Base-by-base conservation (phyloP, 2,113 vertebrate species). In the Daphoenositta chrysoptera region DNA sequence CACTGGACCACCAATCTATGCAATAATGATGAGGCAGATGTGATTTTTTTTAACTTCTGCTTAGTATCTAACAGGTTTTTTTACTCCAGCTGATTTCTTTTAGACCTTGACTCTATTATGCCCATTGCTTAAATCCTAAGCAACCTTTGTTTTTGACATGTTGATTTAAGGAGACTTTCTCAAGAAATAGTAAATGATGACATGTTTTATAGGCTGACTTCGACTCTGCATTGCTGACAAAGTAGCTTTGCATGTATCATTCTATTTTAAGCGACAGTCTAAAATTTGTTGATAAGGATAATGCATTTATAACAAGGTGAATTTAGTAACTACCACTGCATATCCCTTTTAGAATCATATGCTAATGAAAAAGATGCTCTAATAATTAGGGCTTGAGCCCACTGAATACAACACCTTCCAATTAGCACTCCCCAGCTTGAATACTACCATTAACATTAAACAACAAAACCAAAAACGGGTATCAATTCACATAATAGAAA, bases 401-500 rank as follows among this genome's bases (percentile, higher is more conserved):
- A 95, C 73, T 83, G 97, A 98, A 98, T 97, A 96, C 97, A 97
- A 96, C 98, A 98, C 98, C 98, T 98, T 98, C 97, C 98, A 99
- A 98, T 99, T 98, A 99, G 97, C 98, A 97, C 98, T 97, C 96
- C 96, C 69, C 96, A 98, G 97, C 97, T 97, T 97, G 98, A 97
- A 97, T 97, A 94, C 96, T 89, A 97, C 97, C 86, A 97, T 98
- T 98, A 98, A 97, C 96, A 97, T 98, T 98, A 97, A 98, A 98
- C 97, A 97, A 97, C 98, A 97, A 98, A 98, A 97, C 18, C 79
- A 97, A 98, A 98, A 98, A 96, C 97, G 96, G 96, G 91, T 97
- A 98, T 97, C 96, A 97, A 96, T 98, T 97, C 97, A 97, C 96
- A 96, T 98, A 98, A 98, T 98, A 98, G 97, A 98, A 98, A 98